Percentiles rank a stretch among this genome's conserved stretches.
phyloP scores from a whole-genome alignment of 2,113 vertebrate species.

The Cairina moschata region DNA sequence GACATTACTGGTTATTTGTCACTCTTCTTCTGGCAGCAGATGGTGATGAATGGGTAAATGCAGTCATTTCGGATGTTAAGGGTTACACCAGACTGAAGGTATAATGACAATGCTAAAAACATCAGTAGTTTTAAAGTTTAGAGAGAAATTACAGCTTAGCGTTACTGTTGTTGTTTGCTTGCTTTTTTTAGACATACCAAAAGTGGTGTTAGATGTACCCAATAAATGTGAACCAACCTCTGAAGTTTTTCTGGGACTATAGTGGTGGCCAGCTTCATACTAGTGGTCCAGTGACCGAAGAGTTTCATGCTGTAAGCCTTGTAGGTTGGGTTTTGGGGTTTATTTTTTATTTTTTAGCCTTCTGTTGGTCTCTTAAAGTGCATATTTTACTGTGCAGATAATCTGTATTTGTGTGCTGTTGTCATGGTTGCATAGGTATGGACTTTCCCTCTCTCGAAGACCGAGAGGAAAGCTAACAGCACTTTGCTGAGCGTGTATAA shows the following conservation, averaged over 20 bases:
- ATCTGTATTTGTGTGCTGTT: constrained; percentile 12
- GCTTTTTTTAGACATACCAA: not conserved
- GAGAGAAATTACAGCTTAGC: not conserved
- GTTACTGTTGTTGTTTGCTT: not conserved
- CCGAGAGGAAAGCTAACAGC: not conserved
- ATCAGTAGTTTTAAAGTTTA: not conserved
- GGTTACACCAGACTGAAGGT: not conserved
- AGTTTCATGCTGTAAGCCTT: not conserved
- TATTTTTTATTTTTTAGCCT: not conserved
- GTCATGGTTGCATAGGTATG: constrained; percentile 39
- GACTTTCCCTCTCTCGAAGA: not conserved
- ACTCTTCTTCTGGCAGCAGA: not conserved
- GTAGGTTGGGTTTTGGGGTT: not conserved
- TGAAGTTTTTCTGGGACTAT: not conserved
- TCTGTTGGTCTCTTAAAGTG: not conserved
- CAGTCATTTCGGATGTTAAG: not conserved
- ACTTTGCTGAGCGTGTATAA: not conserved
- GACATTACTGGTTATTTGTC: not conserved
- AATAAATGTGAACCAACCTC: not conserved
- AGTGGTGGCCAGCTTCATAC: not conserved
- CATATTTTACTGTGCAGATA: not conserved
- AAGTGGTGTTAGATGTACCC: not conserved
- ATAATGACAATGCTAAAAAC: not conserved
- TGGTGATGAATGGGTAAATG: not conserved
- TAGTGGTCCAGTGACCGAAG: not conserved